Evolutionary conservation across 2,113 vertebrate species (phyloP).

Genomic region (Gambusia holbrooki): DNA sequence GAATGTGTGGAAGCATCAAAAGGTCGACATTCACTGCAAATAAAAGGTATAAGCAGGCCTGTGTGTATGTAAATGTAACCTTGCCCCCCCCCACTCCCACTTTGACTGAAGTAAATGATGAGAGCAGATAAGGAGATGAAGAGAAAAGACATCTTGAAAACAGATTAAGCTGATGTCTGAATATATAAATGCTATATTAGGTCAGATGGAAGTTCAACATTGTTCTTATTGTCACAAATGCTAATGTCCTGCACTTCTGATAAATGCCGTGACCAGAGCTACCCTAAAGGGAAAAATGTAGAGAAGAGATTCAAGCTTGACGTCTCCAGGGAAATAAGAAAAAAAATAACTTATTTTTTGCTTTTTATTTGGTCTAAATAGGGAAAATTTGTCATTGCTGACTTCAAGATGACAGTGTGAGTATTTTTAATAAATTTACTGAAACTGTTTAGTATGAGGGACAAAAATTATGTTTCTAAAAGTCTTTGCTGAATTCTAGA

Average conservation of each 20-base stretch:
- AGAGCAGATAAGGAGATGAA: constrained; percentile 58
- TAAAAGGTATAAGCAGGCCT: constrained; percentile 1
- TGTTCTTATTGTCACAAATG: constrained; percentile 43
- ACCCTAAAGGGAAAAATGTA: background rate
- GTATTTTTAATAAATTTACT: too few species aligned
- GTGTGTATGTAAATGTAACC: constrained; percentile 63
- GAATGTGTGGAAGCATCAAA: background rate
- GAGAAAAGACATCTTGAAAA: constrained; percentile 63
- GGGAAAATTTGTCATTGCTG: too few species aligned
- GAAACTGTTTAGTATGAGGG: too few species aligned
- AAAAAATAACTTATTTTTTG: too few species aligned
- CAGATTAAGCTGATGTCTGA: constrained; percentile 49
- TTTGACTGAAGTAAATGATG: constrained; percentile 4
- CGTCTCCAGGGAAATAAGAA: background rate
- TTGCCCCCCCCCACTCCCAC: constrained; percentile 25
- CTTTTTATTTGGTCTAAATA: too few species aligned
- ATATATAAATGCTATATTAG: constrained; percentile 68
- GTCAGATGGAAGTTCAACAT: constrained; percentile 36
- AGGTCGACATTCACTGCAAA: too few species aligned
- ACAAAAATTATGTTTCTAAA: too few species aligned
- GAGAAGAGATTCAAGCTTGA: background rate
- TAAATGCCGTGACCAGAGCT: constrained; percentile 1
- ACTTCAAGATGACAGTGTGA: too few species aligned
- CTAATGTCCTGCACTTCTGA: constrained; percentile 17
- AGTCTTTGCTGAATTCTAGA: too few species aligned